Evolutionary conservation across 1,140 invertebrate species (phyloP).

Genomic region (Drosophila sulfurigaster): DNA sequence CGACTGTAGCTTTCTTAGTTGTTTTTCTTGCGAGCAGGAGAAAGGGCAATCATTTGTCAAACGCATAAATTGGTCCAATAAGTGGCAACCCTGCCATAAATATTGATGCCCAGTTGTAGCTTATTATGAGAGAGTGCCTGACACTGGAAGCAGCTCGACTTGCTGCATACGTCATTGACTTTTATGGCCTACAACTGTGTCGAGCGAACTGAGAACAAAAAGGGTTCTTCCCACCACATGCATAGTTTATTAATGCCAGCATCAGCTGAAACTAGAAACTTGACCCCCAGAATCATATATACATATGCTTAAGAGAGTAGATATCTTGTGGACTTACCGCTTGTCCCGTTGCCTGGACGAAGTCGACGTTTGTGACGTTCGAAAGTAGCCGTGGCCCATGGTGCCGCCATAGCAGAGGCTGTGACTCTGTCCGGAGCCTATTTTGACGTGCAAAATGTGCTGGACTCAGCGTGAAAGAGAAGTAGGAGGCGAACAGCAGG

Average conservation of each 20-base stretch:
- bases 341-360: constrained; percentile 75
- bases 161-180: constrained; percentile 51
- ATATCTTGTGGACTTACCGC: constrained; percentile 71
- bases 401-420: constrained; percentile 85
- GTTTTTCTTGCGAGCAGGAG: no score
- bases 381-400: constrained; percentile 84
- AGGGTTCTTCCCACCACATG: constrained; percentile 1
- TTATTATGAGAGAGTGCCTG: constrained; percentile 31
- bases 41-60: constrained; percentile 49
- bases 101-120: constrained; percentile 66
- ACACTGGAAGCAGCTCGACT: constrained; percentile 15
- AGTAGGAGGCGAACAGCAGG: constrained; percentile 13
- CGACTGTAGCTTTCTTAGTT: no score
- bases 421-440: constrained; percentile 85
- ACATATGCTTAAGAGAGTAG: neutral
- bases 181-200: constrained; percentile 44
- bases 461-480: constrained; percentile 48
- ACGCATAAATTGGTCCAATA: constrained; percentile 54
- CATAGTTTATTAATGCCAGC: constrained; percentile 36
- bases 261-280: constrained; percentile 42
- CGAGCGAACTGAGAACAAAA: neutral
- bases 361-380: constrained; percentile 83
- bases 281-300: constrained; percentile 19
- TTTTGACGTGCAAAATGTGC: constrained; percentile 82
- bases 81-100: constrained; percentile 62